Evolutionary conservation across 2,797 vertebrate genomes (phyloP).

Genomic region (Limosa lapponica): DNA sequence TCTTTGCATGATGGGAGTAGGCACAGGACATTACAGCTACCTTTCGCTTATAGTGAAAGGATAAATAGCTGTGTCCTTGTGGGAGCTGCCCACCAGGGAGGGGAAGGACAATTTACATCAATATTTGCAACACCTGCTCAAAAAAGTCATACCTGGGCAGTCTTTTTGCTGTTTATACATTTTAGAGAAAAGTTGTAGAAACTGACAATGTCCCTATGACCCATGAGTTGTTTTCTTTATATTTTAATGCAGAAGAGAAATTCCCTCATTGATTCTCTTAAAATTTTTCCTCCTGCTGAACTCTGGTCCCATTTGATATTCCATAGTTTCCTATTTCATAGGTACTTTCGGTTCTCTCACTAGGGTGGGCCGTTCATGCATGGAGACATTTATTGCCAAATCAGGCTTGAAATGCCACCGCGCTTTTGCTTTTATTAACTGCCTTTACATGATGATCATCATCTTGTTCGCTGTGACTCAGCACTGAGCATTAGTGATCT

Average conservation of each 20-base stretch:
- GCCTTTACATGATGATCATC: slow-evolving; percentile 21
- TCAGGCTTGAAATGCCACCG: slow-evolving; percentile 68
- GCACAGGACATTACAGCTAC: not conserved
- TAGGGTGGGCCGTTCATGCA: slow-evolving; percentile 25
- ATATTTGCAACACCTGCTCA: not conserved
- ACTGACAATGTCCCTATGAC: not conserved
- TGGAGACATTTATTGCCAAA: slow-evolving; percentile 47
- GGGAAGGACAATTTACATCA: not conserved
- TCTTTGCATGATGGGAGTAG: not conserved
- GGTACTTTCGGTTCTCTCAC: slow-evolving; percentile 37
- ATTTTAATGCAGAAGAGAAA: not conserved
- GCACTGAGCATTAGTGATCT: slow-evolving; percentile 9
- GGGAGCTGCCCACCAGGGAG: not conserved
- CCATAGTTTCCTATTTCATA: not conserved
- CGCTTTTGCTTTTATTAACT: slow-evolving; percentile 54
- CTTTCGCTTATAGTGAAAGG: not conserved
- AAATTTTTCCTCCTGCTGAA: not conserved
- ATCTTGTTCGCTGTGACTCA: slow-evolving; percentile 52
- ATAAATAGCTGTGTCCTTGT: not conserved
- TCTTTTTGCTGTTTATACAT: not conserved
- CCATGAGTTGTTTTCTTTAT: not conserved
- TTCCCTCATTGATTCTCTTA: not conserved
- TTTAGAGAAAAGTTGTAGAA: not conserved
- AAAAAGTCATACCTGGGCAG: not conserved
- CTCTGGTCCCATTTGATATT: not conserved